These are phyloP conservation scores for Rotaria socialis DNA, from an alignment of 2,888 invertebrate species.

Conservation along the genomic window DNA sequence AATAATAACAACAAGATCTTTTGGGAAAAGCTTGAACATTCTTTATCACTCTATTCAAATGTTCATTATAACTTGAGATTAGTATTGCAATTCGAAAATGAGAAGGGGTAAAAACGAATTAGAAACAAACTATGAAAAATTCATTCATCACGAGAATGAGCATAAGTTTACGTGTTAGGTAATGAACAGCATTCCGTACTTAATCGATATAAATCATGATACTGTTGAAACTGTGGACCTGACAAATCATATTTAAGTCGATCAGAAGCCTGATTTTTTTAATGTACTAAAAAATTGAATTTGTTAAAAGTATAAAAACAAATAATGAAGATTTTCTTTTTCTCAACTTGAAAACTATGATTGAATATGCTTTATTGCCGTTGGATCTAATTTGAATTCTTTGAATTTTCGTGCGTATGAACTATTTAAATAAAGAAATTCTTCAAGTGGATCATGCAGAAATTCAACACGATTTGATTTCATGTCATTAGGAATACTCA, in stretches of 20 bases:
- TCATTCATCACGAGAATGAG: not conserved
- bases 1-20: not conserved
- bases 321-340: not conserved
- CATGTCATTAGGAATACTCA: not conserved
- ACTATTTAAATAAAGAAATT: not conserved
- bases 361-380: constrained; percentile 8
- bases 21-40: not conserved
- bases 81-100: not conserved
- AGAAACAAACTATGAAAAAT: not conserved
- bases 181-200: too few relatives aligned
- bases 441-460: constrained; percentile 13
- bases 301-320: not conserved
- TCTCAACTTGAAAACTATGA: not conserved
- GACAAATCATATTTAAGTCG: not conserved
- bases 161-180: constrained; percentile 8
- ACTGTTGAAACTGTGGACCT: not conserved
- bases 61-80: not conserved
- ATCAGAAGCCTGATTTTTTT: not conserved
- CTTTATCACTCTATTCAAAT: not conserved
- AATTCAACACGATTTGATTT: not conserved
- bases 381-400: constrained; percentile 25
- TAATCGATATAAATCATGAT: not conserved
- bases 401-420: not conserved
- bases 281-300: not conserved
- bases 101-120: too few relatives aligned